A percentile compares a stretch with the other conserved stretches of the same genome.
These are phyloP conservation scores for Dinoponera quadriceps DNA, from an alignment of 1,140 invertebrate species.

Conservation along the genomic window DNA sequence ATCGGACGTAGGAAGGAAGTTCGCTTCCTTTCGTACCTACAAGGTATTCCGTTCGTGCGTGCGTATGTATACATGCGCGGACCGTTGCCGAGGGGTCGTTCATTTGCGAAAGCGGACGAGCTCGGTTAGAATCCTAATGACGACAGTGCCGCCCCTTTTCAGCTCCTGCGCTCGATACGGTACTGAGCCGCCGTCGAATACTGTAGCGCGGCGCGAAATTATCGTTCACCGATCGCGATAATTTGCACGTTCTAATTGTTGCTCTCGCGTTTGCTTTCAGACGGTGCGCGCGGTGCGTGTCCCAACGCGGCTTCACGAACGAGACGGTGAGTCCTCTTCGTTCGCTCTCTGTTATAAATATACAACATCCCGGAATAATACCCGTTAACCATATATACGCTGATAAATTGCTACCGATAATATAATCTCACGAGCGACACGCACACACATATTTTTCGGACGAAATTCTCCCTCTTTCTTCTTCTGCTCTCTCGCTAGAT, in stretches of 20 bases:
- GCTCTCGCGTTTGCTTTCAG: conserved; percentile 40
- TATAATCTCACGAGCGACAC: conserved; percentile 11
- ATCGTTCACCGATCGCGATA: conserved; percentile 19
- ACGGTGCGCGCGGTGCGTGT: conserved; percentile 7
- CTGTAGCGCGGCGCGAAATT: conserved; percentile 5
- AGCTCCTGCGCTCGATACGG: conserved; percentile 53
- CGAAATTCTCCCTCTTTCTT: conserved; percentile 13
- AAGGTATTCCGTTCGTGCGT: conserved; percentile 69
- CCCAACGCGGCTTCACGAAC: not conserved
- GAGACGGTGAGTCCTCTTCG: conserved; percentile 17
- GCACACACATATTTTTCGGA: conserved; percentile 36
- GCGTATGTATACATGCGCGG: conserved; percentile 28
- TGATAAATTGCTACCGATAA: too few species aligned
- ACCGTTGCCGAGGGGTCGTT: conserved; percentile 70
- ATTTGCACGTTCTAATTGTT: conserved; percentile 44
- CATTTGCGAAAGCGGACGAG: conserved; percentile 75
- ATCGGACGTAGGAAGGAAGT: conserved; percentile 80
- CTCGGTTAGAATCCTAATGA: conserved; percentile 73
- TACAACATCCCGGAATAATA: not conserved
- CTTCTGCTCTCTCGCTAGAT: not conserved
- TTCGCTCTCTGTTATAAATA: not conserved
- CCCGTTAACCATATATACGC: too few species aligned
- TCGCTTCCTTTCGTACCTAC: conserved; percentile 80
- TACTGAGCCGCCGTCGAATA: not conserved
- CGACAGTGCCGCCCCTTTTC: conserved; percentile 67